Evolutionary conservation across 1,140 invertebrate genomes (phyloP), one percentile per base, ranked within the genome.

Genomic region (Ericerus pela): DNA sequence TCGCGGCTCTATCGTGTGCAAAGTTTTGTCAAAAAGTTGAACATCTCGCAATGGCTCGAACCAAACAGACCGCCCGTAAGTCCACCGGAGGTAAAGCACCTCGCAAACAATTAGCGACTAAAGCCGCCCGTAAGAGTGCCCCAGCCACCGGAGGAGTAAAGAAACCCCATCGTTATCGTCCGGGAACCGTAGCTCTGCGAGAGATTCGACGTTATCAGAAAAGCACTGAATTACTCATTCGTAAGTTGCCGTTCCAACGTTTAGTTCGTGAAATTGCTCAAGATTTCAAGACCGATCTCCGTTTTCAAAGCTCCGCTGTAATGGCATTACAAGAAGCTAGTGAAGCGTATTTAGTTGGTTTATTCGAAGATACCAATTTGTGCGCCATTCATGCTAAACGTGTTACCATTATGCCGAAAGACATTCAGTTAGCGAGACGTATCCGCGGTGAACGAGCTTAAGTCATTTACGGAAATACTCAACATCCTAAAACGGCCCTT

Each of bases 361-460:
- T 92, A 8, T 93, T 93, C 71, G 88, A 93, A 79, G 88, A 92
- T 71, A 91, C 88, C 59, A 92, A 92, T 72, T 76, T 92, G 77
- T 92, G 88, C 73, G 69, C 79, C 59, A 79, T 88, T 73, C 79
- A 81, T 63, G 79, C 79, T 58, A 81, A 82, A 69, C 69, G 79
- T 60, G 79, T 82, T 30, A 83, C 80, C 62, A 81, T 82, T 65
- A 81, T 82, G 79, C 79, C 79, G 24, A 83, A 81, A 66, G 80
- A 82, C 64, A 66, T 68, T 51, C 65, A 65, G 54, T 51, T 66
- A 24, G 64, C 62, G 11, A 56, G 63, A 31, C 53, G 62, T 14
- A 62, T 65, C 61, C 67, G 69, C 57, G 69, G 67, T 43, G 74
- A 75, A 65, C 67, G 71, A 61, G 72, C 72, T 61, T 74, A 72